Evolutionary conservation across 2,888 invertebrate species (phyloP).

Genomic region (Mythimna ferrago): DNA sequence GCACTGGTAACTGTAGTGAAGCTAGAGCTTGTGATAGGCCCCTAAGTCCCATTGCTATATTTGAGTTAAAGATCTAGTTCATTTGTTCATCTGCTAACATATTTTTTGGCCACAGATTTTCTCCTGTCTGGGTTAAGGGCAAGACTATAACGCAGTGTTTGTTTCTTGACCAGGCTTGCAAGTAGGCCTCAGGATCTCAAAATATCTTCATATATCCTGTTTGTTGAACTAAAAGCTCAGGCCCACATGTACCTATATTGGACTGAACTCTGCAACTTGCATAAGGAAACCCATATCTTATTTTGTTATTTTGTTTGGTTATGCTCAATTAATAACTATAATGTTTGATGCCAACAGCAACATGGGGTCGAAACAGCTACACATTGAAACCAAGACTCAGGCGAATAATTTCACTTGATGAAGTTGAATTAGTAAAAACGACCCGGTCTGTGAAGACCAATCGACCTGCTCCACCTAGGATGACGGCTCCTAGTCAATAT

Average conservation of each 20-base stretch:
- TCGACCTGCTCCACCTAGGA: conserved; percentile 58
- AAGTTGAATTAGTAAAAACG: conserved; percentile 67
- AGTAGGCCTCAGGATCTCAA: too few relatives aligned
- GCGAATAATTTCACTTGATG: conserved; percentile 78
- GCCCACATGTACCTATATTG: neutral
- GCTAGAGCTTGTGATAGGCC: too few relatives aligned
- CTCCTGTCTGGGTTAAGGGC: too few relatives aligned
- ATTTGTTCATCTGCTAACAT: too few relatives aligned
- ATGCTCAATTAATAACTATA: neutral
- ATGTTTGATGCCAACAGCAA: conserved; percentile 65
- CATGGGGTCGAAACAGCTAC: conserved; percentile 75
- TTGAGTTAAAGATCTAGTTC: too few relatives aligned
- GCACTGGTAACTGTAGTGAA: too few relatives aligned
- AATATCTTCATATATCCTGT: neutral
- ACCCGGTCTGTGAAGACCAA: conserved; percentile 75
- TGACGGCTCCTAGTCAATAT: conserved; percentile 68
- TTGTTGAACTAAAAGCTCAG: neutral
- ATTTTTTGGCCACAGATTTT: too few relatives aligned
- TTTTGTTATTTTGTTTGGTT: conserved; percentile 1
- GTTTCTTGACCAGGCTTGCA: too few relatives aligned
- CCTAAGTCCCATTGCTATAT: too few relatives aligned
- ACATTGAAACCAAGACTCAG: conserved; percentile 77
- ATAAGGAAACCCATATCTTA: neutral
- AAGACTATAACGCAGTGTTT: too few relatives aligned
- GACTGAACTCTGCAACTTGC: neutral